phyloP scores from a whole-genome alignment of 2,113 vertebrate genomes.

The Cyanoliseus patagonus region DNA sequence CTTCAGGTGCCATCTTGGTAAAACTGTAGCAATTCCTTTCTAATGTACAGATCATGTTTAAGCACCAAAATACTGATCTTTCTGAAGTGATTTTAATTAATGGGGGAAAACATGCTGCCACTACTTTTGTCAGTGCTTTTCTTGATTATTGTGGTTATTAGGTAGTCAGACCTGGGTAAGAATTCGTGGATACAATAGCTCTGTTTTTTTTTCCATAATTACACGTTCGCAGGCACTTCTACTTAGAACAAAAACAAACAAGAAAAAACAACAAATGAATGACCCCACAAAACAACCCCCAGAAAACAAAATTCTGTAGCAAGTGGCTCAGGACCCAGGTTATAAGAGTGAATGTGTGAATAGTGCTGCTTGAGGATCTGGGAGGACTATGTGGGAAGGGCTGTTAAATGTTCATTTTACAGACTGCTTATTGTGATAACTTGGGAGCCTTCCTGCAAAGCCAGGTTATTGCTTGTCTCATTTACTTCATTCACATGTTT shows the following conservation, averaged over 20 bases:
- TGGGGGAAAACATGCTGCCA: neutral
- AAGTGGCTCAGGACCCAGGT: neutral
- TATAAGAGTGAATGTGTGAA: neutral
- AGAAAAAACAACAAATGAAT: neutral
- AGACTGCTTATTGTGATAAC: fast-evolving
- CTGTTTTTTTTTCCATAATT: neutral
- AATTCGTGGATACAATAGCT: neutral
- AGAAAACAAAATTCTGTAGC: neutral
- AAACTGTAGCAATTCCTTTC: neutral
- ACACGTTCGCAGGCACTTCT: neutral
- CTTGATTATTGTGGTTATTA: neutral
- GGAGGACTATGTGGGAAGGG: neutral
- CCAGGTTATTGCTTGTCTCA: neutral
- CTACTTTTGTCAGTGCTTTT: neutral
- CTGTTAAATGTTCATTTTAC: neutral
- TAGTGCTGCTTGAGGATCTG: too few species aligned
- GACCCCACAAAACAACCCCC: neutral
- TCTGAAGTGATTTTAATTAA: neutral
- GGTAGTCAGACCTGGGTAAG: neutral
- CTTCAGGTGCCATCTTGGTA: neutral
- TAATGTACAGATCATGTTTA: neutral
- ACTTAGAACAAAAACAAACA: neutral
- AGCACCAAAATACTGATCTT: neutral
- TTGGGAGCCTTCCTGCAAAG: neutral
- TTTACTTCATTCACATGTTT: fast-evolving